These are phyloP conservation scores for Drosophila ananassae DNA, from an alignment of 1,140 invertebrate genomes.

Conservation along the genomic window DNA sequence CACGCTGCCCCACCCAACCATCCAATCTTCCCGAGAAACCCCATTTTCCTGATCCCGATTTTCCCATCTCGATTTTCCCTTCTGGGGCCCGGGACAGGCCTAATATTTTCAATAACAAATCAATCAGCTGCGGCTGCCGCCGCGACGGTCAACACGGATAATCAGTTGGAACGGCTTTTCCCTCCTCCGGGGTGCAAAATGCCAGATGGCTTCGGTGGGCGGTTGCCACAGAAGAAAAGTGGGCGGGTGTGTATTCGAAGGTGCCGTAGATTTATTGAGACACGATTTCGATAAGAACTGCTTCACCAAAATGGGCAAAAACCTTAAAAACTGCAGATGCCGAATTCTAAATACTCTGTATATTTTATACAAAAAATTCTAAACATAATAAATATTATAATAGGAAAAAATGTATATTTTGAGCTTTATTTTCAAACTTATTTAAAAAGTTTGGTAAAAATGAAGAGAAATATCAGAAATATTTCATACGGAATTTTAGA, in stretches of 20 bases:
- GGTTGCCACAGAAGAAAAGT: constrained; percentile 15
- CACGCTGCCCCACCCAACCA: not conserved
- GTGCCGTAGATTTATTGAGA: constrained; percentile 74
- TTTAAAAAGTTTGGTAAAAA: not conserved
- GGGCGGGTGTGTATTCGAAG: constrained; percentile 48
- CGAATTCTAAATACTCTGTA: constrained; percentile 24
- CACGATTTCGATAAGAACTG: constrained; percentile 74
- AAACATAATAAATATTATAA: no score
- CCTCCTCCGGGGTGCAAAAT: constrained; percentile 7
- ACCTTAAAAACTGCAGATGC: not conserved
- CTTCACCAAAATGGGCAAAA: constrained; percentile 31
- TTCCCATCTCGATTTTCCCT: constrained; percentile 12
- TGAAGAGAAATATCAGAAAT: no score
- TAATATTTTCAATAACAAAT: constrained; percentile 82
- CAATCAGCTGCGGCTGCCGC: constrained; percentile 71
- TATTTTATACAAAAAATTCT: not conserved
- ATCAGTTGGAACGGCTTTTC: constrained; percentile 68
- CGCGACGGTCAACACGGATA: constrained; percentile 70
- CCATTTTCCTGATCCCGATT: not conserved
- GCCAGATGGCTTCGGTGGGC: constrained; percentile 30
- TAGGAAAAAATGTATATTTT: no score
- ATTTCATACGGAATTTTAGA: not conserved
- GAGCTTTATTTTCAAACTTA: not conserved
- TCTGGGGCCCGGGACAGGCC: constrained; percentile 43
- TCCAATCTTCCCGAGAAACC: not conserved